Conservation (phyloP, 2,888 invertebrate species). For the Scrobipalpa costella region DNA sequence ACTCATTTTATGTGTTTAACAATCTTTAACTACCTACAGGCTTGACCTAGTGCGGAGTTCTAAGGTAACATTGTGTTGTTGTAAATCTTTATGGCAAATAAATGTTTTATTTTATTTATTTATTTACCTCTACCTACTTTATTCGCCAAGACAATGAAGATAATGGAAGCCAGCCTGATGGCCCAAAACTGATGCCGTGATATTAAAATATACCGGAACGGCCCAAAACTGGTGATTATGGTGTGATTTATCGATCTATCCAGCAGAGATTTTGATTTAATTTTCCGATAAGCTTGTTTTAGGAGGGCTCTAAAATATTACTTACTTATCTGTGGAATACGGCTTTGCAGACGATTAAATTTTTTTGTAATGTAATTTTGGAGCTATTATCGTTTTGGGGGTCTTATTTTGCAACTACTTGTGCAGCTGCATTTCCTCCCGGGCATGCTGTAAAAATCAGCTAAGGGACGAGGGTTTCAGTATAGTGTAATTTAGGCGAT, state of each 20-base stretch:
- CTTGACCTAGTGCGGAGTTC: too few relatives aligned
- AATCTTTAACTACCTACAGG: constrained; percentile 1
- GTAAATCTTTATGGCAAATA: too few relatives aligned
- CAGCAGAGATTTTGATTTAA: constrained; percentile 36
- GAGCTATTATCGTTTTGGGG: neutral
- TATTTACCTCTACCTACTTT: too few relatives aligned
- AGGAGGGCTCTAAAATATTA: constrained; percentile 22
- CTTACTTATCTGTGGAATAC: constrained; percentile 17
- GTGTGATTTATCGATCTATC: constrained; percentile 36
- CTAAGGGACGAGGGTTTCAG: too few relatives aligned
- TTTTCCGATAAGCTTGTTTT: constrained; percentile 28
- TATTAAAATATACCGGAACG: constrained; percentile 34
- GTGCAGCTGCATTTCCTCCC: too few relatives aligned
- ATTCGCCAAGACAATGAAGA: neutral
- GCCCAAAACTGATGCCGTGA: constrained; percentile 56
- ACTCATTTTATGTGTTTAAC: neutral
- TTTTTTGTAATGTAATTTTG: constrained; percentile 9
- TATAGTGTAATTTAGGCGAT: too few relatives aligned
- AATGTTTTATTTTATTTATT: too few relatives aligned
- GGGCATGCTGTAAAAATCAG: too few relatives aligned
- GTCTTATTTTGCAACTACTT: neutral
- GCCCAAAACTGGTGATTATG: constrained; percentile 25
- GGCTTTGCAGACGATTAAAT: constrained; percentile 15
- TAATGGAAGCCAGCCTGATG: constrained; percentile 39
- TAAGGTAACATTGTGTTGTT: too few relatives aligned